Percentiles rank a stretch among this genome's conserved stretches.
phyloP scores from a whole-genome alignment of 1,140 invertebrate genomes.

The Heliothis virescens region DNA sequence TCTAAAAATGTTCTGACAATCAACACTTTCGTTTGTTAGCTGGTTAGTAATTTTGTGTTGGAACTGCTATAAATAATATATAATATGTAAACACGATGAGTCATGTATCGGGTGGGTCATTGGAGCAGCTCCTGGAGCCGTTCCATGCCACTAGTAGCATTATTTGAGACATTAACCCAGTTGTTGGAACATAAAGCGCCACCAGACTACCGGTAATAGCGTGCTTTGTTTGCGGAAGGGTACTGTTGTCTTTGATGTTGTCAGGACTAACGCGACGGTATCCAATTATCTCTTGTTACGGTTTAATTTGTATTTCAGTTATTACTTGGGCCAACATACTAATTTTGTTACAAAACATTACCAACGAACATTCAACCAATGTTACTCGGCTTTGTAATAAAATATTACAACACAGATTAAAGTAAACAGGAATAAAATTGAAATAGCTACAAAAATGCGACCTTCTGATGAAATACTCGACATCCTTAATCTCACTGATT shows the following conservation, averaged over 20 bases:
- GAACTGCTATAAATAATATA: constrained; percentile 58
- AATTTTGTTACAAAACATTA: neutral
- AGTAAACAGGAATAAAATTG: constrained; percentile 7
- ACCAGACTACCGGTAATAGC: constrained; percentile 64
- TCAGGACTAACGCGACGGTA: neutral
- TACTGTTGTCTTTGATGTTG: constrained; percentile 4
- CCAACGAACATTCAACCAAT: neutral
- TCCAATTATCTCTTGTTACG: constrained; percentile 2
- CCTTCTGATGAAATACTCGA: constrained; percentile 40
- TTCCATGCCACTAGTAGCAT: constrained; percentile 65
- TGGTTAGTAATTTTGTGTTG: neutral
- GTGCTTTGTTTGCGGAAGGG: constrained; percentile 69
- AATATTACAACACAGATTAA: constrained; percentile 12
- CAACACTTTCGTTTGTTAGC: neutral
- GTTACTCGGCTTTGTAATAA: neutral
- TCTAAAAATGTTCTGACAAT: constrained; percentile 36
- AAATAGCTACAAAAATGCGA: constrained; percentile 28
- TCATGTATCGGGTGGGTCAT: constrained; percentile 69
- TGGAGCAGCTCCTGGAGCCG: constrained; percentile 63
- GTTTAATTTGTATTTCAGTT: neutral
- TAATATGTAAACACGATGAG: constrained; percentile 70
- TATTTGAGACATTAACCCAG: constrained; percentile 77
- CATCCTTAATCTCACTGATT: constrained; percentile 67
- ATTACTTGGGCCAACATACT: too few relatives aligned
- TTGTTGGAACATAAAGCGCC: constrained; percentile 68